A percentile compares a stretch with the other conserved stretches of the same genome.
These are phyloP conservation scores for Papilio polytes DNA, from an alignment of 1,140 invertebrate species.

Conservation along the genomic window DNA sequence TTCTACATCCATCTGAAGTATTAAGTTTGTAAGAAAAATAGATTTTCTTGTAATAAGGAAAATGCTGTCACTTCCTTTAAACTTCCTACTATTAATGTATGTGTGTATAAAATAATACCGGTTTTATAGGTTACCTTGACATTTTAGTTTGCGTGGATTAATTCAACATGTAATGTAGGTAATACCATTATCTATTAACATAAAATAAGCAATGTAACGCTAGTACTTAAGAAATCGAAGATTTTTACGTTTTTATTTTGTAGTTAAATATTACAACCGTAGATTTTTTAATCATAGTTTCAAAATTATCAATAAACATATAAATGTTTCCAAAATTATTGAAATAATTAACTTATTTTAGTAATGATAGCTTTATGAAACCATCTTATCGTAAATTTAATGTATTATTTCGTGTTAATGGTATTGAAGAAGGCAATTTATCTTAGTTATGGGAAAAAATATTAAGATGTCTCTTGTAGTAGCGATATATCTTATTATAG, in stretches of 20 bases:
- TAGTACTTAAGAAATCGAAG: neutral
- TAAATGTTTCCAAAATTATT: too few species aligned
- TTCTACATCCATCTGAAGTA: neutral
- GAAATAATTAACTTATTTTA: too few species aligned
- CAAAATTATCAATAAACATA: too few species aligned
- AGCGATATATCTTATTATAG: too few species aligned
- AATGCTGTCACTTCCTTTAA: neutral
- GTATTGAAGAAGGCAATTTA: too few species aligned
- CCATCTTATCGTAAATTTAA: too few species aligned
- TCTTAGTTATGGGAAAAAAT: too few species aligned
- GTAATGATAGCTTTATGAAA: too few species aligned
- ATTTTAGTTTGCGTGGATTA: neutral
- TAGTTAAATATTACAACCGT: too few species aligned
- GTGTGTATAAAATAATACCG: neutral
- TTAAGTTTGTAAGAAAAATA: neutral
- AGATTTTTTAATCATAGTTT: too few species aligned
- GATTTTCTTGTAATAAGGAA: neutral
- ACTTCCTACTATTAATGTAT: constrained; percentile 9
- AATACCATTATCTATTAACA: neutral
- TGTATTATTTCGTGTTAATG: too few species aligned
- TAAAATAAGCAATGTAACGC: neutral
- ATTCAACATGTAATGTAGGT: constrained; percentile 1
- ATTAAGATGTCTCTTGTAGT: too few species aligned
- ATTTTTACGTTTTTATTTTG: neutral
- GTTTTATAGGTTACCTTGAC: constrained; percentile 13